A percentile compares a stretch with the other conserved stretches of the same genome.
Evolutionary conservation across 2,113 vertebrate genomes (phyloP).

Genomic region (Rissa tridactyla): DNA sequence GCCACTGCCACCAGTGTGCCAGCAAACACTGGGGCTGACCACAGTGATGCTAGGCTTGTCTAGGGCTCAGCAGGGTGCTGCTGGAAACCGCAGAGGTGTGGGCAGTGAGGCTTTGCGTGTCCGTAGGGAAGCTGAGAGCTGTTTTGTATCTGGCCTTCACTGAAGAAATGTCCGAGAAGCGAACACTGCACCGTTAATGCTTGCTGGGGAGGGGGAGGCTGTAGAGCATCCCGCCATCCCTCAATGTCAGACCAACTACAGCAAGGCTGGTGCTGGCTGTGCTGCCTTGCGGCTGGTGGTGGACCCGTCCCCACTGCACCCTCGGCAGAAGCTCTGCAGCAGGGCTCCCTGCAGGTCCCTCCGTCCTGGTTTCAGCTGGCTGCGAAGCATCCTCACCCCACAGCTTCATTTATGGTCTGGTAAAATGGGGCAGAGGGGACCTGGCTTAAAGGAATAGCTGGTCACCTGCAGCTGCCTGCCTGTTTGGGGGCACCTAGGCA

Average conservation of each 20-base stretch:
- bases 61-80: not conserved
- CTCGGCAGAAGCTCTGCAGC: not conserved
- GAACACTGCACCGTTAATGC: fast-evolving
- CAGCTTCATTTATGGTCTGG: not conserved
- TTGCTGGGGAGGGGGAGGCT: not conserved
- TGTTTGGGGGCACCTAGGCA: not conserved
- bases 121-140: not conserved
- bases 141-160: not conserved
- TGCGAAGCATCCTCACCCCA: not conserved
- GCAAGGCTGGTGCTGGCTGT: not conserved
- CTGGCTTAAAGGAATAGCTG: not conserved
- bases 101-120: not conserved
- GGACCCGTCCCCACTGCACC: not conserved
- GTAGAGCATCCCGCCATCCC: not conserved
- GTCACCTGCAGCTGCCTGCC: not conserved
- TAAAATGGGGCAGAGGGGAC: not conserved
- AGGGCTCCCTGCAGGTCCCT: not conserved
- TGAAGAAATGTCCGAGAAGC: not conserved
- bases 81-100: not conserved
- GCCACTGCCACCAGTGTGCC: not conserved
- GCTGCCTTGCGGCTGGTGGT: not conserved
- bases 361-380: not conserved
- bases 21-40: not conserved
- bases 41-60: not conserved
- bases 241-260: too few relatives aligned